Percentiles rank a stretch among this genome's conserved stretches.
phyloP scores from a whole-genome alignment of 2,797 vertebrate species.

The Octomys mimax region DNA sequence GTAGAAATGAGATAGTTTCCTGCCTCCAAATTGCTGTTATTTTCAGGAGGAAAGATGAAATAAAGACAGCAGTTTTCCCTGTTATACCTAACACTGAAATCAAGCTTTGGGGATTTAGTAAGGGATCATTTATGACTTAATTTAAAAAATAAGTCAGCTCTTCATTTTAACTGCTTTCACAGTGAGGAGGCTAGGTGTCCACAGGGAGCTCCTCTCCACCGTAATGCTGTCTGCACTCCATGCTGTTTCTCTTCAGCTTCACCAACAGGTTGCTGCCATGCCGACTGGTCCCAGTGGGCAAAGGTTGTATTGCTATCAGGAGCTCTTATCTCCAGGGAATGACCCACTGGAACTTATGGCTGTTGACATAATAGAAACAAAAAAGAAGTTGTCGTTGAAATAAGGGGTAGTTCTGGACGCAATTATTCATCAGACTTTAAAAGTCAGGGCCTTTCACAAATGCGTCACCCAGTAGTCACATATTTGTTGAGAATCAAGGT shows the following conservation, averaged over 20 bases:
- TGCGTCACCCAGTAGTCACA: neutral
- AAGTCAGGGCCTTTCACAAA: neutral
- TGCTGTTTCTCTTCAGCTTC: neutral
- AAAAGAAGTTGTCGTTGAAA: neutral
- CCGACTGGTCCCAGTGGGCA: neutral
- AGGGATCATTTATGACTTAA: neutral
- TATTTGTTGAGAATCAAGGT: neutral
- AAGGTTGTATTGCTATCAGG: neutral
- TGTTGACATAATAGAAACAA: neutral
- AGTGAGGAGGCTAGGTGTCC: neutral
- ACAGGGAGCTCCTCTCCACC: neutral
- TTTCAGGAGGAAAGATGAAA: neutral
- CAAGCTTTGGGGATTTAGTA: neutral
- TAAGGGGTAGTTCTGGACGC: neutral
- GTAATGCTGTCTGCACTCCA: neutral
- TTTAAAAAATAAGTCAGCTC: neutral
- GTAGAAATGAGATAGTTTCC: neutral
- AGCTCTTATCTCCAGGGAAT: neutral
- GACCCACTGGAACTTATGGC: neutral
- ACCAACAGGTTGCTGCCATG: too few species aligned
- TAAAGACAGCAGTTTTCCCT: neutral
- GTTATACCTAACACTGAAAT: neutral
- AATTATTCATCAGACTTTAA: neutral
- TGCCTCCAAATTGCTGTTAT: neutral
- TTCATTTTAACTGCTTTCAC: neutral